Evolutionary conservation across 2,113 vertebrate species (phyloP).

Genomic region (human (Homo sapiens)): DNA sequence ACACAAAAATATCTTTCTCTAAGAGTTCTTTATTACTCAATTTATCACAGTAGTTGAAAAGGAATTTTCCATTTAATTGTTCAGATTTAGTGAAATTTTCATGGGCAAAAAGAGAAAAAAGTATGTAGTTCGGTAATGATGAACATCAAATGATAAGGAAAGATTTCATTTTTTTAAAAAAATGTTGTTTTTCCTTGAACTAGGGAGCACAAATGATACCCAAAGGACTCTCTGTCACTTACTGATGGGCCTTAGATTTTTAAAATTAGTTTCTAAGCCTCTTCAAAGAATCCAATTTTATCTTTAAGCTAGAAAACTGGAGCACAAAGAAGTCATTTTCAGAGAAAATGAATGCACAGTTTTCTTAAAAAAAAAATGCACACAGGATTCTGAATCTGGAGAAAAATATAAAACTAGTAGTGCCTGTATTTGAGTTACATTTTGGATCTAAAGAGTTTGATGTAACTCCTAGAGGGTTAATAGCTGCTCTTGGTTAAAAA

Average conservation of each 20-base stretch:
- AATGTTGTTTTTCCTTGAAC: background rate
- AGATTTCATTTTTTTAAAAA: background rate
- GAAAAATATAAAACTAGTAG: background rate
- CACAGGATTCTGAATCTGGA: conserved; percentile 7
- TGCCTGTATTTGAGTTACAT: background rate
- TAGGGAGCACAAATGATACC: background rate
- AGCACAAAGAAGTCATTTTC: conserved; percentile 61
- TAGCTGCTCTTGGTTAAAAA: conserved; percentile 27
- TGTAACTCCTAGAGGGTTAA: conserved; percentile 34
- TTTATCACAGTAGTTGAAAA: conserved; percentile 20
- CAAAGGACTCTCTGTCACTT: conserved; percentile 4
- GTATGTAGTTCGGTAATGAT: background rate
- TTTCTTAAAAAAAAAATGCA: background rate
- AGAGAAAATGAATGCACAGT: conserved; percentile 47
- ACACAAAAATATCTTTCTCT: background rate
- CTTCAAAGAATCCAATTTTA: conserved; percentile 64
- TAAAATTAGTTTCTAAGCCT: conserved; percentile 57
- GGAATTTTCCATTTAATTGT: conserved; percentile 5
- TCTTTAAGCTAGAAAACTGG: conserved; percentile 42
- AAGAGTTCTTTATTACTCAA: background rate
- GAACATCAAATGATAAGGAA: background rate
- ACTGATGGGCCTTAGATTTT: conserved; percentile 41
- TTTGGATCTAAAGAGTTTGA: conserved; percentile 33
- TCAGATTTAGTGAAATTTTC: conserved; percentile 27
- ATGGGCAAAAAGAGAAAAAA: background rate